These are phyloP conservation scores for Cheirogaleus major DNA, from an alignment of 2,797 vertebrate genomes.

Conservation along the genomic window DNA sequence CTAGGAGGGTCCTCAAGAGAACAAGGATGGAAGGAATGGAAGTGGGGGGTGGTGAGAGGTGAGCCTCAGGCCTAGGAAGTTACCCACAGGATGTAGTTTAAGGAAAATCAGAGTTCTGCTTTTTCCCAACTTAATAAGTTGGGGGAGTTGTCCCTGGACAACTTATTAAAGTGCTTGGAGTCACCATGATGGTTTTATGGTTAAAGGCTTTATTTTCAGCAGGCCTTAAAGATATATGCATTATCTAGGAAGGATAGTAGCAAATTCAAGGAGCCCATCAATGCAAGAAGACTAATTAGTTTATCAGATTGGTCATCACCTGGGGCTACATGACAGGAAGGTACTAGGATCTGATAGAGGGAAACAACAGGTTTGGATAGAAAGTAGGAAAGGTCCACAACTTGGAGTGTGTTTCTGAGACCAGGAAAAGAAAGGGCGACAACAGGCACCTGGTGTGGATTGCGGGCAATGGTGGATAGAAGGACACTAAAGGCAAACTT, in stretches of 20 bases:
- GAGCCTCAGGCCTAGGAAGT: rapidly evolving
- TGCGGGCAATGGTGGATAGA: not conserved
- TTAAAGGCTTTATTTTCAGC: slow-evolving; percentile 16
- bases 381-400: not conserved
- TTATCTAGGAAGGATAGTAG: not conserved
- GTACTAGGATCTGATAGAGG: not conserved
- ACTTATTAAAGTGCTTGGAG: not conserved
- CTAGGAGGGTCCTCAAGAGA: not conserved
- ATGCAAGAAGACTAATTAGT: not conserved
- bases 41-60: slow-evolving; percentile 1
- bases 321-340: not conserved
- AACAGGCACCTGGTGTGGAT: not conserved
- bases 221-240: not conserved
- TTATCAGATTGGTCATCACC: slow-evolving; percentile 3
- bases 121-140: not conserved
- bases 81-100: not conserved
- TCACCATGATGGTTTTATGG: not conserved
- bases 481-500: not conserved
- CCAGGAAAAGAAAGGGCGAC: not conserved
- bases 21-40: rapidly evolving
- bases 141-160: not conserved
- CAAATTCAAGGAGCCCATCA: not conserved
- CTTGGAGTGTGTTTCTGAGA: not conserved
- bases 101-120: not conserved
- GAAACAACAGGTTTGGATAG: not conserved